phyloP scores from a whole-genome alignment of 2,113 vertebrate species.

The Pseudorhombus dupliciocellatus region DNA sequence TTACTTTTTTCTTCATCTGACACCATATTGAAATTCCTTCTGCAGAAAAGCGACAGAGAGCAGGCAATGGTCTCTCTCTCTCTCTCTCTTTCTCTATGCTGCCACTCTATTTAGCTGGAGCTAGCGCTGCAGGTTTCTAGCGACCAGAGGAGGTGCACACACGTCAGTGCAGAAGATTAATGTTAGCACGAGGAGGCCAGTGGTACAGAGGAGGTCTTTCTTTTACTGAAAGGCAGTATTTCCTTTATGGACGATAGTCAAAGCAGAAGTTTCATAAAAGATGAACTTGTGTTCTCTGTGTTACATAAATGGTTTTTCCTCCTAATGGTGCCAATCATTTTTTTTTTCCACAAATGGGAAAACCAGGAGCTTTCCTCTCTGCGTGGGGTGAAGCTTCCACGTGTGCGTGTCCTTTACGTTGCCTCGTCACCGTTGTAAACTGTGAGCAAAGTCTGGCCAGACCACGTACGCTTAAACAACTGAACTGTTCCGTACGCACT shows the following conservation, averaged over 20 bases:
- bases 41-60: slow-evolving; percentile 30
- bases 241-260: too few relatives aligned
- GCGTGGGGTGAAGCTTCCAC: slow-evolving; percentile 13
- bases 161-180: neutral
- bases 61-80: too few relatives aligned
- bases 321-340: neutral
- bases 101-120: slow-evolving; percentile 8
- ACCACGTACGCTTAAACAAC: too few relatives aligned
- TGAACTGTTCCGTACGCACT: too few relatives aligned
- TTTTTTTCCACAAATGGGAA: neutral
- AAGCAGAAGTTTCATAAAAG: neutral
- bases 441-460: slow-evolving; percentile 22
- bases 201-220: too few relatives aligned
- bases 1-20: slow-evolving; percentile 23
- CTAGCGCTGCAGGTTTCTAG: slow-evolving; percentile 12
- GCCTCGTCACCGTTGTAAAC: slow-evolving; percentile 13
- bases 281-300: neutral
- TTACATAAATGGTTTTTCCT: neutral
- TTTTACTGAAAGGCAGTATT: too few relatives aligned
- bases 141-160: slow-evolving; percentile 27
- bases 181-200: neutral
- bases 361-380: neutral
- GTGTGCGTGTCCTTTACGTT: neutral
- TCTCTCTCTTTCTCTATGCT: slow-evolving; percentile 26
- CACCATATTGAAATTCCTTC: slow-evolving; percentile 40